phyloP scores from a whole-genome alignment of 2,888 invertebrate genomes.

The Cyclophora punctaria region DNA sequence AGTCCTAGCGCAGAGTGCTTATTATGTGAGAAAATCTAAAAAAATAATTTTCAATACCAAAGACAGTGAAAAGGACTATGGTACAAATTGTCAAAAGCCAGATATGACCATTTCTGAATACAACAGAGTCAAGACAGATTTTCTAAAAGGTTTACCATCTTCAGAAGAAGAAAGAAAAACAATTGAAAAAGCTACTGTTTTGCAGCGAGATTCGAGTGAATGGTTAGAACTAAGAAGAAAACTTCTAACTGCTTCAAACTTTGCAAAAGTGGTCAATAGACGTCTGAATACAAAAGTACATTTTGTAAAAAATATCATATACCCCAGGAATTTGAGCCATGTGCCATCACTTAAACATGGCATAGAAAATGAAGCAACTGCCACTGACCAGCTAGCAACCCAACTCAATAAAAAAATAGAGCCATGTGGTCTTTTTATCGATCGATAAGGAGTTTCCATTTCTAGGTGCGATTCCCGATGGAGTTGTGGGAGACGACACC shows the following conservation, averaged over 20 bases:
- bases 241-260: conserved; percentile 10
- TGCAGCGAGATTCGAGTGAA: conserved; percentile 17
- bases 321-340: too few relatives aligned
- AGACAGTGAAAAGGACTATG: too few relatives aligned
- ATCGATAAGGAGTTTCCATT: conserved; percentile 4
- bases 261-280: conserved; percentile 1
- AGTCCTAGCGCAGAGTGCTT: too few relatives aligned
- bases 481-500: conserved; percentile 1
- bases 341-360: too few relatives aligned
- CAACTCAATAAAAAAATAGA: conserved; percentile 1
- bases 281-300: too few relatives aligned
- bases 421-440: conserved; percentile 10
- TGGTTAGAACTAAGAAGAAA: not conserved
- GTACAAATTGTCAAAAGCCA: too few relatives aligned
- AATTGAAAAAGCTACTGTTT: conserved; percentile 12
- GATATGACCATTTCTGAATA: too few relatives aligned
- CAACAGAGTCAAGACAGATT: too few relatives aligned
- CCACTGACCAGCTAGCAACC: not conserved
- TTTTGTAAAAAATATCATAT: too few relatives aligned
- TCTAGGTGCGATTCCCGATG: conserved; percentile 10
- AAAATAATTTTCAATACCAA: too few relatives aligned
- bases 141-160: too few relatives aligned
- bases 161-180: conserved; percentile 9
- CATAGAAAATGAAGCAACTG: conserved; percentile 3
- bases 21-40: too few relatives aligned